Evolutionary conservation across 2,888 invertebrate genomes (phyloP).

Genomic region (Pterostichus niger): DNA sequence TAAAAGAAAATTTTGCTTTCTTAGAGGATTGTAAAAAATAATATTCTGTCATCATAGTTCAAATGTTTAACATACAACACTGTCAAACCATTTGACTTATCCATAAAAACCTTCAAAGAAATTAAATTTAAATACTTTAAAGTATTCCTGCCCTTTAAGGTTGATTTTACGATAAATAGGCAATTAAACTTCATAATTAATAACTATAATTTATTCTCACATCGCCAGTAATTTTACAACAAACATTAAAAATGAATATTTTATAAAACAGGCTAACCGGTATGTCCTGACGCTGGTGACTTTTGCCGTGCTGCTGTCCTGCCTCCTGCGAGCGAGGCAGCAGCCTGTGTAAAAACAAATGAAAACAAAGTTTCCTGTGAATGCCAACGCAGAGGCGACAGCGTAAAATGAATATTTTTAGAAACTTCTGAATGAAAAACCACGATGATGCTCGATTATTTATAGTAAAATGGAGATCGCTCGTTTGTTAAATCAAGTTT

Average conservation of each 20-base stretch:
- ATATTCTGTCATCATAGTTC: too few relatives aligned
- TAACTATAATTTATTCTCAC: slow-evolving; percentile 28
- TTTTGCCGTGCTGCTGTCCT: neutral
- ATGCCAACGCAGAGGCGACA: slow-evolving; percentile 51
- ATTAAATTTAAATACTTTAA: too few relatives aligned
- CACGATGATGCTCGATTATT: slow-evolving; percentile 32
- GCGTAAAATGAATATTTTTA: slow-evolving; percentile 58
- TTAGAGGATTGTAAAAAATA: too few relatives aligned
- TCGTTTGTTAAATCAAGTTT: slow-evolving; percentile 18
- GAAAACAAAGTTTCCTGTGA: slow-evolving; percentile 37
- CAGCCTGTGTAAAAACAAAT: slow-evolving; percentile 32
- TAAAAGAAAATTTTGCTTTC: too few relatives aligned
- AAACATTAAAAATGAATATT: slow-evolving; percentile 46
- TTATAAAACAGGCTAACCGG: neutral
- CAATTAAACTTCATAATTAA: slow-evolving; percentile 11
- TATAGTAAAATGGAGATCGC: slow-evolving; percentile 12
- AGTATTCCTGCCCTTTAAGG: too few relatives aligned
- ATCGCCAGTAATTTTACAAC: slow-evolving; percentile 2
- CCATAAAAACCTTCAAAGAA: too few relatives aligned
- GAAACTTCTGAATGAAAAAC: slow-evolving; percentile 54
- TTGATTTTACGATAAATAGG: neutral
- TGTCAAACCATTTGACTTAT: too few relatives aligned
- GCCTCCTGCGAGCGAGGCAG: slow-evolving; percentile 24
- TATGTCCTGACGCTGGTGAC: too few relatives aligned
- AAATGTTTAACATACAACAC: too few relatives aligned